phyloP scores from a whole-genome alignment of 2,888 invertebrate species.

The Diaperis boleti region DNA sequence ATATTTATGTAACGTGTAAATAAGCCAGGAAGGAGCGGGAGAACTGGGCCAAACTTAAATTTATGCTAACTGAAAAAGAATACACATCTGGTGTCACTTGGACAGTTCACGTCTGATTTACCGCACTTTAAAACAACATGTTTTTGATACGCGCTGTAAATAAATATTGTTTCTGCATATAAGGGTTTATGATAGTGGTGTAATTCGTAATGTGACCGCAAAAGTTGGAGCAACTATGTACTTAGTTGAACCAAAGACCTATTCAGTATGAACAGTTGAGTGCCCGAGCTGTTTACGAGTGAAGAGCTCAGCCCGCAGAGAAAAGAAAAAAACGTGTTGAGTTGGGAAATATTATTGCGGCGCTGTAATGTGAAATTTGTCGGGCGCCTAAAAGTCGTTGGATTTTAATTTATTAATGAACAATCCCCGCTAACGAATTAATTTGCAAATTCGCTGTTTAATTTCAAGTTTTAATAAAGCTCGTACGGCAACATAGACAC shows the following conservation, averaged over 20 bases:
- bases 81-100: slow-evolving; percentile 33
- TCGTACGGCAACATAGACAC: slow-evolving; percentile 13
- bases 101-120: slow-evolving; percentile 31
- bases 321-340: no score
- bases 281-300: no score
- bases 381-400: background rate
- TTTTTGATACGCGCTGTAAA: no score
- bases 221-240: no score
- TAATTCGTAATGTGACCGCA: no score
- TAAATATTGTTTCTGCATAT: no score
- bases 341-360: no score
- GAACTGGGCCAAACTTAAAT: slow-evolving; percentile 15
- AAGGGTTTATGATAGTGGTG: no score
- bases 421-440: slow-evolving; percentile 36
- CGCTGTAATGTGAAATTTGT: background rate
- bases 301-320: no score
- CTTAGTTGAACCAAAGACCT: no score
- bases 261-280: no score
- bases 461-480: slow-evolving; percentile 42
- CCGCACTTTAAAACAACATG: slow-evolving; percentile 11
- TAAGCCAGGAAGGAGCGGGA: slow-evolving; percentile 2
- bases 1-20: slow-evolving; percentile 21
- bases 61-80: slow-evolving; percentile 35
- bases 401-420: slow-evolving; percentile 31
- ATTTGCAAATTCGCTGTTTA: slow-evolving; percentile 38